Percentiles rank a stretch among this genome's conserved stretches.
phyloP scores from a whole-genome alignment of 2,888 invertebrate species.

The Mechanitis mazaeus region DNA sequence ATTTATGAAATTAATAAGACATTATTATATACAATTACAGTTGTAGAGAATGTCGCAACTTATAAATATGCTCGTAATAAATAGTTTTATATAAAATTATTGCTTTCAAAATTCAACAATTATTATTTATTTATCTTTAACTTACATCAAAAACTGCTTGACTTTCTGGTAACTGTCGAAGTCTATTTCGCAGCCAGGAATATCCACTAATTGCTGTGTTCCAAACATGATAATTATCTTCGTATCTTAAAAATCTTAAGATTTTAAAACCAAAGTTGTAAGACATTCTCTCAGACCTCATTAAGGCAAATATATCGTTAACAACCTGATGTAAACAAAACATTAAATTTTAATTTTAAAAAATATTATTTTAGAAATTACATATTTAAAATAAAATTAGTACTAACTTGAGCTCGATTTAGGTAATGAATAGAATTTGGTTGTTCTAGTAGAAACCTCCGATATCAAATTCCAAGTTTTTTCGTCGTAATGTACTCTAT shows the following conservation, averaged over 20 bases:
- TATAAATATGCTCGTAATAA: not conserved
- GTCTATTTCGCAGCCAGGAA: slow-evolving; percentile 58
- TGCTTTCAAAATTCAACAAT: no score
- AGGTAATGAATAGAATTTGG: slow-evolving; percentile 76
- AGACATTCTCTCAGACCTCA: slow-evolving; percentile 54
- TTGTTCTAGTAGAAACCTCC: slow-evolving; percentile 48
- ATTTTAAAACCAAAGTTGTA: slow-evolving; percentile 56
- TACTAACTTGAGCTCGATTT: slow-evolving; percentile 83
- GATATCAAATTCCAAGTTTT: slow-evolving; percentile 75
- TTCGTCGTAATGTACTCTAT: slow-evolving; percentile 80
- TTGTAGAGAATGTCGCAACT: no score
- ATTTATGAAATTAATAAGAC: not conserved
- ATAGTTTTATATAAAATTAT: not conserved
- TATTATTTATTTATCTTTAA: slow-evolving; percentile 22
- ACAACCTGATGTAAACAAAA: slow-evolving; percentile 45
- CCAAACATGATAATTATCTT: slow-evolving; percentile 65
- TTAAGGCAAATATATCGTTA: slow-evolving; percentile 62
- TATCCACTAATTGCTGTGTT: slow-evolving; percentile 59
- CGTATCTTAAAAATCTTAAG: slow-evolving; percentile 53
- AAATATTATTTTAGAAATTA: not conserved
- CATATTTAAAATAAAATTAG: not conserved
- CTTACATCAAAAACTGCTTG: slow-evolving; percentile 61
- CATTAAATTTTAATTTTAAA: no score
- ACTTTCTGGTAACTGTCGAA: slow-evolving; percentile 52
- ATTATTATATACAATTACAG: not conserved